A percentile compares a stretch with the other conserved stretches of the same genome.
Evolutionary conservation across 2,797 vertebrate genomes (phyloP).

Genomic region (Avahi laniger): DNA sequence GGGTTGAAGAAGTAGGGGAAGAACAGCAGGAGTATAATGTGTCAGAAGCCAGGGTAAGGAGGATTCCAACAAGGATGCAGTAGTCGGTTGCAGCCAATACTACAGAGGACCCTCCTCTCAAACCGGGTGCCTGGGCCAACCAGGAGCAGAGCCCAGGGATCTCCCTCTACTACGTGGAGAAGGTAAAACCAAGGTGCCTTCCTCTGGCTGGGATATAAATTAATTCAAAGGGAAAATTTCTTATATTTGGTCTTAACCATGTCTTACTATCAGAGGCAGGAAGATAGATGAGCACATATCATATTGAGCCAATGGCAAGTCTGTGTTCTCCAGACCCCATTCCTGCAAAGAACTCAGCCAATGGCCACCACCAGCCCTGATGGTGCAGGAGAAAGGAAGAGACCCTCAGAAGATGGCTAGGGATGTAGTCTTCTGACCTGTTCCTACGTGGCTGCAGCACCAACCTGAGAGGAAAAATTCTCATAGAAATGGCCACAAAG

Average conservation of each 20-base stretch:
- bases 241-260: neutral
- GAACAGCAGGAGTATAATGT: neutral
- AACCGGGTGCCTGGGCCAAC: neutral
- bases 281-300: neutral
- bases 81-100: neutral
- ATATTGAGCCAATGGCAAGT: neutral
- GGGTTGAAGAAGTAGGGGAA: neutral
- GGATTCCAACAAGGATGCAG: neutral
- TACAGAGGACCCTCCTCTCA: neutral
- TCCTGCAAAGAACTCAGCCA: slow-evolving; percentile 1
- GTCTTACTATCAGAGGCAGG: neutral
- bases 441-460: neutral
- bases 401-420: neutral
- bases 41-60: neutral
- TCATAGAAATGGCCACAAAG: neutral
- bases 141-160: neutral
- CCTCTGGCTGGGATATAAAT: neutral
- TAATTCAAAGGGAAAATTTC: neutral
- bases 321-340: neutral
- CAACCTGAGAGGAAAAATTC: neutral
- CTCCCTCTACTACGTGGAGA: neutral
- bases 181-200: neutral
- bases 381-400: neutral
- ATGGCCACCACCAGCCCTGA: neutral
- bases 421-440: neutral